Conservation (phyloP, 2,797 vertebrate genomes). For the Clamator glandarius region DNA sequence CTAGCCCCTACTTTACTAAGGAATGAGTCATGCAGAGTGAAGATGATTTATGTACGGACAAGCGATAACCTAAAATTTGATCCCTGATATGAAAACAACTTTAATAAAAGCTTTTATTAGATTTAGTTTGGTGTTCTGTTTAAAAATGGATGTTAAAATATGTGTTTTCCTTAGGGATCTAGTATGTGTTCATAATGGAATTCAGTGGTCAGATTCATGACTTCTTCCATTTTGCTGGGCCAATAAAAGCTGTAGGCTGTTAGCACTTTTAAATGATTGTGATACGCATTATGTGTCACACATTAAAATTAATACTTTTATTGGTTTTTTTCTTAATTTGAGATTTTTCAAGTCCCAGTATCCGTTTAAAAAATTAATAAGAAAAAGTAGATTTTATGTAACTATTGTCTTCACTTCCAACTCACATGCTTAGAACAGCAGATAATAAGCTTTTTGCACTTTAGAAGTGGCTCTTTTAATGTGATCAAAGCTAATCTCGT, state of each 20-base stretch:
- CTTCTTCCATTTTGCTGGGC: neutral
- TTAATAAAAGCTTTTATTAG: neutral
- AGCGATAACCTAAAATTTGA: neutral
- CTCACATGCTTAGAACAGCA: neutral
- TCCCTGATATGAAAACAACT: neutral
- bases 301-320: neutral
- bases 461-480: conserved; percentile 23
- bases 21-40: neutral
- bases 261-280: neutral
- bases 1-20: neutral
- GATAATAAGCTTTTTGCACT: conserved; percentile 9
- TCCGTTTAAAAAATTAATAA: neutral
- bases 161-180: neutral
- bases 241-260: neutral
- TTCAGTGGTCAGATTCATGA: neutral
- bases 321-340: neutral
- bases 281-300: neutral
- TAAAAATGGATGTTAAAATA: neutral
- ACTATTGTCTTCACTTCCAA: neutral
- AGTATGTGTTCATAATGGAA: neutral
- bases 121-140: neutral
- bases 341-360: neutral
- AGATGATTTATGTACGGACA: neutral
- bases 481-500: conserved; percentile 9
- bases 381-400: neutral